These are phyloP conservation scores for Sander lucioperca DNA, from an alignment of 2,113 vertebrate genomes.

Conservation along the genomic window DNA sequence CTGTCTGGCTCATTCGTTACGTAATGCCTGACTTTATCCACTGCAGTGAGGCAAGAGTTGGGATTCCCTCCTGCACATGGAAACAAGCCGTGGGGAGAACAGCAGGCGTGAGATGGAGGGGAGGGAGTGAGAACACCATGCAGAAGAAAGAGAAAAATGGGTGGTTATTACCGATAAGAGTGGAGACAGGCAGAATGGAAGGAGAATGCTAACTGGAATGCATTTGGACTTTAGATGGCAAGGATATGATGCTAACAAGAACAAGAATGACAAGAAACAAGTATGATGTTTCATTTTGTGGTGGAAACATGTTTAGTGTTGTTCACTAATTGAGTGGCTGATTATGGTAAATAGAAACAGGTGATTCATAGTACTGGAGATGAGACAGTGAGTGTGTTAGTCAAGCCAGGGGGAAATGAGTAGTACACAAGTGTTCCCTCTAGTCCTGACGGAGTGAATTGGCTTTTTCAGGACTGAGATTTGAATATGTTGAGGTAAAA, in stretches of 20 bases:
- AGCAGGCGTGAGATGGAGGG: background rate
- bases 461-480: constrained; percentile 33
- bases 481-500: constrained; percentile 37
- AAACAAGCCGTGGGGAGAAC: constrained; percentile 20
- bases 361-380: constrained; percentile 28
- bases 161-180: background rate
- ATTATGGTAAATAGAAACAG: constrained; percentile 21
- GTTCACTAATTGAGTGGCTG: constrained; percentile 11
- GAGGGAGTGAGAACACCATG: background rate
- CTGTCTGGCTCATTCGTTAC: constrained; percentile 73
- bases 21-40: constrained; percentile 73
- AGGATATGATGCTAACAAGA: background rate
- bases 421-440: constrained; percentile 49
- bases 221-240: background rate
- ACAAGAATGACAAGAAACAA: constrained; percentile 8
- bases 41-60: constrained; percentile 77
- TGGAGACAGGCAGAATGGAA: background rate
- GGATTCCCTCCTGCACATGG: constrained; percentile 81
- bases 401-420: constrained; percentile 13
- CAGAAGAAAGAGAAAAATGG: constrained; percentile 33
- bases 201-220: background rate
- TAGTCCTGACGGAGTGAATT: constrained; percentile 48
- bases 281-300: background rate
- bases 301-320: background rate
- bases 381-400: constrained; percentile 4